phyloP scores from a whole-genome alignment of 2,113 vertebrate species.

The Opisthocomus hoazin region DNA sequence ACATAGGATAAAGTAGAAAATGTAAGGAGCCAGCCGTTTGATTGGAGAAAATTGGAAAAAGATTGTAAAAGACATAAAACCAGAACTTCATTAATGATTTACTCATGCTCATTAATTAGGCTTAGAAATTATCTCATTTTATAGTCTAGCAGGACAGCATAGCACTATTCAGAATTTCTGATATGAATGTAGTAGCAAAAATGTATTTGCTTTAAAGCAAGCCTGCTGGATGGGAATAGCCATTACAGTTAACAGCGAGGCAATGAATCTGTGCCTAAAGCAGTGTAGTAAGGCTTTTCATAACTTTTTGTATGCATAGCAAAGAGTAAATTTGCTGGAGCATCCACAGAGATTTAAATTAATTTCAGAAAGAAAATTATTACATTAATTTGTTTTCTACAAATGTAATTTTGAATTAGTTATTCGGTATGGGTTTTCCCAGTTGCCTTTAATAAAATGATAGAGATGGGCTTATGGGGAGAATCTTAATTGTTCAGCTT shows the following conservation, averaged over 20 bases:
- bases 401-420: constrained; percentile 82
- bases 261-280: constrained; percentile 77
- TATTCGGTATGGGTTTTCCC: constrained; percentile 78
- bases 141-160: constrained; percentile 16
- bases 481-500: constrained; percentile 79
- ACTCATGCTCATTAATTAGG: not conserved
- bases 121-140: constrained; percentile 20
- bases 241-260: constrained; percentile 57
- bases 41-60: not conserved
- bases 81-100: not conserved
- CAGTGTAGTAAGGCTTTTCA: constrained; percentile 70
- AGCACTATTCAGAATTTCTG: constrained; percentile 49
- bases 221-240: constrained; percentile 62
- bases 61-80: not conserved
- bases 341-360: constrained; percentile 80
- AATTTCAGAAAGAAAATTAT: constrained; percentile 84
- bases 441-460: constrained; percentile 82
- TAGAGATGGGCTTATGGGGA: constrained; percentile 77
- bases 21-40: not conserved
- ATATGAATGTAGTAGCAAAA: constrained; percentile 33
- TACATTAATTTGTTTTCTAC: constrained; percentile 83
- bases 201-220: constrained; percentile 53
- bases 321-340: constrained; percentile 76
- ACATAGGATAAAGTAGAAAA: not conserved
- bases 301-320: constrained; percentile 71